These are phyloP conservation scores for Dallia pectoralis DNA, from an alignment of 2,797 vertebrate species.

Conservation along the genomic window DNA sequence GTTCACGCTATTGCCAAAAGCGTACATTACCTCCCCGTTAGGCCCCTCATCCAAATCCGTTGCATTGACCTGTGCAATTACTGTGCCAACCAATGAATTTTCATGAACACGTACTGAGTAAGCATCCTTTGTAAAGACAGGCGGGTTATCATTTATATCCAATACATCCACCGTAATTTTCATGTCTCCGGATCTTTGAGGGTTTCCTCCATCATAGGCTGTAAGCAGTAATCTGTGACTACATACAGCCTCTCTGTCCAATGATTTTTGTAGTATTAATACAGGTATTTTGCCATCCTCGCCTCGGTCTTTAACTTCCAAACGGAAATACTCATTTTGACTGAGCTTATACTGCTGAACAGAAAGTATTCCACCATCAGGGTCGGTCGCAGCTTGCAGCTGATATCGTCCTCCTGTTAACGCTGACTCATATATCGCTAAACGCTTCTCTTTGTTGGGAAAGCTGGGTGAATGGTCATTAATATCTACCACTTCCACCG, in stretches of 20 bases:
- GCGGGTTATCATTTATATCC: constrained; percentile 80
- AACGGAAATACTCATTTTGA: constrained; percentile 72
- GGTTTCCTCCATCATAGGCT: constrained; percentile 75
- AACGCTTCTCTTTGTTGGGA: constrained; percentile 44
- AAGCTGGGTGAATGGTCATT: constrained; percentile 69
- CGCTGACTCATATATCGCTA: constrained; percentile 65
- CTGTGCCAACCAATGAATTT: constrained; percentile 65
- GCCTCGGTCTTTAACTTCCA: constrained; percentile 67
- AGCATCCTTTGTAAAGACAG: constrained; percentile 62
- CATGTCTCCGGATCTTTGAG: constrained; percentile 58
- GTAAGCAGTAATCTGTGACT: constrained; percentile 67
- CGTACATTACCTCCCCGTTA: constrained; percentile 60
- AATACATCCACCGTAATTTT: constrained; percentile 69
- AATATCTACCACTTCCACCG: constrained; percentile 69
- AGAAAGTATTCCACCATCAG: constrained; percentile 68
- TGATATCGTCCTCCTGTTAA: constrained; percentile 65
- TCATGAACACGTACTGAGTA: constrained; percentile 67
- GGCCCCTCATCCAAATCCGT: constrained; percentile 65
- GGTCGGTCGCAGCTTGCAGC: constrained; percentile 72
- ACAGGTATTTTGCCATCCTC: constrained; percentile 67
- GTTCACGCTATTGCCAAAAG: constrained; percentile 54
- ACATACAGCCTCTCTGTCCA: constrained; percentile 71
- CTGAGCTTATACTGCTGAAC: constrained; percentile 71
- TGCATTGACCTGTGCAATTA: constrained; percentile 71
- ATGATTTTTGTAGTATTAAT: constrained; percentile 67